Base-by-base conservation (phyloP, 2,888 invertebrate genomes). In the Busseola fusca region DNA sequence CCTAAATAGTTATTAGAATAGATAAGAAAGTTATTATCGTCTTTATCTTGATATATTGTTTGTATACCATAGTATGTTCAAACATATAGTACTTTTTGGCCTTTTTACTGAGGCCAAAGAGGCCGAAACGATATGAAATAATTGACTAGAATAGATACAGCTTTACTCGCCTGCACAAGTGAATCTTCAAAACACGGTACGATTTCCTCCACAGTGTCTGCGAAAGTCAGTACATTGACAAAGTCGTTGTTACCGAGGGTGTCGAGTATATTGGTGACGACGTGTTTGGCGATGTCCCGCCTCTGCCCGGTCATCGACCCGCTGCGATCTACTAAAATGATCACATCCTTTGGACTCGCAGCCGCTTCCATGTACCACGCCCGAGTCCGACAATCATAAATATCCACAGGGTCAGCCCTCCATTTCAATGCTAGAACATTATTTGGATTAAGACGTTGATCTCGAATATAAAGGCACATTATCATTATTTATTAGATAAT, bases 331-430 rank as follows among this genome's bases (percentile, higher is more conserved):
- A 99, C 97, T 85, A 99, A 96, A 84, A 99, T 96, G 70, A 97
- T 97, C 27, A 98, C 96, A 93, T 99, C 99, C 95, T 99, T 99
- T 1, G 99, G 99, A 90, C 99, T 99, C 14, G 99, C 98, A 16
- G 99, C 99, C 3, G 99, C 99, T 94, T 99, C 98, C 92, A 99
- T 99, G 93, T 98, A 99, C 99, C 99, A 99, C 67, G 98, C 98
- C 86, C 99, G 97, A 58, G 98, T 97, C 52, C 99, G 97, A 90
- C 99, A 99, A 93, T 99, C 99, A 93, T 98, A 99, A 78, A 99
- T 97, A 93, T 99, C 99, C 54, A 98, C 97, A 64, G 97, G 97
- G 87, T 97, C 97, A 84, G 97, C 97, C 82, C 96, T 96, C 98
- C 98, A 98, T 88, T 97, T 97, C 94, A 97, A 97, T 60, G 98